These are phyloP conservation scores for Tetrao urogallus DNA, from an alignment of 2,113 vertebrate species.

Conservation along the genomic window DNA sequence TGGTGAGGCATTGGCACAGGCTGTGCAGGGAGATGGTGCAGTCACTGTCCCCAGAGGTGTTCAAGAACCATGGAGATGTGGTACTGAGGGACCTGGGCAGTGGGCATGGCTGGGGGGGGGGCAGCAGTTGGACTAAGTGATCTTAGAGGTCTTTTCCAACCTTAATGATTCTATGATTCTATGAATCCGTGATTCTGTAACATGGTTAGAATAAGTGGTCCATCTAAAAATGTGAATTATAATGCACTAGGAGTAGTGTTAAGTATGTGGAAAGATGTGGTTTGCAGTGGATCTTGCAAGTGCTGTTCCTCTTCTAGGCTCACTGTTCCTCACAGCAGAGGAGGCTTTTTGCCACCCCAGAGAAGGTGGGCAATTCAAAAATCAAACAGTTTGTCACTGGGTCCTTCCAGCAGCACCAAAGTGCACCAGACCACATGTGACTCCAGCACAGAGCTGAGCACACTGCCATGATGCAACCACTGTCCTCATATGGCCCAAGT, in stretches of 20 bases:
- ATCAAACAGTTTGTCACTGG: neutral
- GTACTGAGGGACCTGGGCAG: no score
- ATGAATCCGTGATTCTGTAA: neutral
- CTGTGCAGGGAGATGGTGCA: no score
- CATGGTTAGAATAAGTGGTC: neutral
- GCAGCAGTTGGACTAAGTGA: no score
- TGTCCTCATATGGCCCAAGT: neutral
- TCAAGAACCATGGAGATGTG: no score
- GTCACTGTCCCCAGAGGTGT: no score
- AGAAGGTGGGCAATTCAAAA: neutral
- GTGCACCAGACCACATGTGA: fast-evolving
- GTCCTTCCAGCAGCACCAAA: neutral
- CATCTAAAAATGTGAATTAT: fast-evolving
- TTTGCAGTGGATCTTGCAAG: neutral
- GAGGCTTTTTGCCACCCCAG: neutral
- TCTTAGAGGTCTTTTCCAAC: no score
- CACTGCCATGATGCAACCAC: neutral
- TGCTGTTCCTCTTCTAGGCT: neutral
- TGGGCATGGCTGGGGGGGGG: no score
- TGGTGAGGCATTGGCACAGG: no score
- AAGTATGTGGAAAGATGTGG: fast-evolving
- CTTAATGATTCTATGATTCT: no score
- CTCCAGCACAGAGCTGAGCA: neutral
- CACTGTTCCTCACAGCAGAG: neutral
- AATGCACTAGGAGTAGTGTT: fast-evolving